A percentile compares a stretch with the other conserved stretches of the same genome.
Conservation (phyloP, 1,140 invertebrate genomes). For the Doryteuthis pealeii region DNA sequence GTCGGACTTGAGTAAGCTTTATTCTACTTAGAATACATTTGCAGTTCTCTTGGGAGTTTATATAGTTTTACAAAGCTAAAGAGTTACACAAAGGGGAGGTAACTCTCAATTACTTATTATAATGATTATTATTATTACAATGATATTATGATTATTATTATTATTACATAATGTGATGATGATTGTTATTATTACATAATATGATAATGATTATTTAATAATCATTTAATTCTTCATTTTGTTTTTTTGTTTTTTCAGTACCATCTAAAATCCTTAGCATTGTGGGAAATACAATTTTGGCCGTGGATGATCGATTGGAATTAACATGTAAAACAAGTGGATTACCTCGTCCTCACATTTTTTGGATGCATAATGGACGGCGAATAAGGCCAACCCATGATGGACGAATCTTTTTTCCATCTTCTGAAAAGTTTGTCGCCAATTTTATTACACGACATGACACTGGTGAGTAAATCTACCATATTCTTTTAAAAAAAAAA, state of each 20-base stretch:
- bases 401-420: conserved; percentile 30
- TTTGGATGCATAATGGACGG: conserved; percentile 26
- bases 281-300: conserved; percentile 27
- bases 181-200: too few relatives aligned
- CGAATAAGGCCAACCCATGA: conserved; percentile 20
- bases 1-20: too few relatives aligned
- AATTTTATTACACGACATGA: conserved; percentile 26
- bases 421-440: conserved; percentile 22
- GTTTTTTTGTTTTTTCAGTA: conserved; percentile 19
- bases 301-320: conserved; percentile 20
- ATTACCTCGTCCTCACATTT: conserved; percentile 27
- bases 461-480: conserved; percentile 23
- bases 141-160: too few relatives aligned
- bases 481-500: background rate
- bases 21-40: too few relatives aligned
- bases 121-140: too few relatives aligned
- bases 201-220: too few relatives aligned
- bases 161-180: too few relatives aligned
- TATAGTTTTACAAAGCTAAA: too few relatives aligned
- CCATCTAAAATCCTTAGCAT: conserved; percentile 25
- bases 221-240: background rate
- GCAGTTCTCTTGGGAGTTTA: too few relatives aligned
- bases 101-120: too few relatives aligned
- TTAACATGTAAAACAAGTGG: conserved; percentile 29
- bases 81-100: too few relatives aligned